Evolutionary conservation across 2,888 invertebrate species (phyloP), one percentile per base, ranked within the genome.

Genomic region (Epinotia bilunana): DNA sequence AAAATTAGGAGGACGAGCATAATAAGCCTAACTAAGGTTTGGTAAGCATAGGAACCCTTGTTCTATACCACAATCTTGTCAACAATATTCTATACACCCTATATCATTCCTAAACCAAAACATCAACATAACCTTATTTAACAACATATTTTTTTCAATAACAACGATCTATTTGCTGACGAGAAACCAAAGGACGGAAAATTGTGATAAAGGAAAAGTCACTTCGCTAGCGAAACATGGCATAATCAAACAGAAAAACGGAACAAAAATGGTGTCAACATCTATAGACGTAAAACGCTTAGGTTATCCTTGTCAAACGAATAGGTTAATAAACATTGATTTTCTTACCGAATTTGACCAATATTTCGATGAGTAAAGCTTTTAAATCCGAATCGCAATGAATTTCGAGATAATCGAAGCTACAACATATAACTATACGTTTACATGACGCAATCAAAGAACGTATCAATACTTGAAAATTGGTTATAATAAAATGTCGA

Each of bases 101-200:
- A 79, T 78, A 74, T 78, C 83, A 86, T 84, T 84, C 82, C 83
- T 81, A 81, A 88, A 92, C 83, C 92, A 93, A 93, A 94, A 94
- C 94, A 93, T 93, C 92, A 94, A 94, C 94, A 94, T 94, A 94
- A 94, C 94, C 93, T 93, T 89, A 90, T 80, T 80, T 80, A 79
- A 74, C 67, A 61, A 70, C 69, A 77, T 79, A 80, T 73, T 78
- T 74, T 76, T 76, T 71, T 73, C 16, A 18, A 53, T 67, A 72
- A 62, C 13, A 62, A 64, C 12, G 9, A 60, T 53, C 64, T 70
- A 71, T 67, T 65, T 58, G 73, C 62, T 65, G 72, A 61, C 43
- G 62, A 23, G 20, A 61, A 55, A 46, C 55, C 57, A 28, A 62
- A 55, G 39, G 13, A 75, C 12, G 46, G 71, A 75, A 70, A 75